Percentiles rank a stretch among this genome's conserved stretches.
Conservation (phyloP, 2,888 invertebrate species). For the Lasioglossum morio region DNA sequence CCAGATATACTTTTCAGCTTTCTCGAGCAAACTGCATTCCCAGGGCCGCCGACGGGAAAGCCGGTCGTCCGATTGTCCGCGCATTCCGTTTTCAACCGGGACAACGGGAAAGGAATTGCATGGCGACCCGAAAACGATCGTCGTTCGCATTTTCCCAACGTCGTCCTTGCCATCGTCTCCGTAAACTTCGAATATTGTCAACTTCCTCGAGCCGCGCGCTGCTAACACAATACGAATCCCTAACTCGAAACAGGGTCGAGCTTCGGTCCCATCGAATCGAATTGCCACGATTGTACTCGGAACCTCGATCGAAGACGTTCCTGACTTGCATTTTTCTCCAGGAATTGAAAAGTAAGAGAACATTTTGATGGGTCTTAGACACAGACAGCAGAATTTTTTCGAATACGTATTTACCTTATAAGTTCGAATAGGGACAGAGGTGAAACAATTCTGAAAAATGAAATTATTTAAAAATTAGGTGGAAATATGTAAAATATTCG, state of each 20-base stretch:
- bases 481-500: too few relatives aligned
- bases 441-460: background rate
- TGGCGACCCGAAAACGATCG: background rate
- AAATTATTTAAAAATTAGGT: background rate
- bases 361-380: background rate
- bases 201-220: background rate
- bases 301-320: background rate
- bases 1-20: background rate
- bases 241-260: background rate
- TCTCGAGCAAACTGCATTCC: background rate
- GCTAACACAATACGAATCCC: background rate
- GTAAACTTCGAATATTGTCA: constrained; percentile 13
- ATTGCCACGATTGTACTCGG: background rate
- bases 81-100: constrained; percentile 17
- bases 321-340: background rate
- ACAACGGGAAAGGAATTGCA: constrained; percentile 14
- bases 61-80: background rate
- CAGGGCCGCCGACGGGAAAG: background rate
- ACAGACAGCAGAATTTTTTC: background rate
- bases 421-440: background rate
- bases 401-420: background rate
- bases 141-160: background rate
- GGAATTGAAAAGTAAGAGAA: background rate
- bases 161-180: background rate
- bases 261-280: background rate